A percentile compares a stretch with the other conserved stretches of the same genome.
Evolutionary conservation across 1,140 invertebrate species (phyloP).

Genomic region (Augochlora pura): DNA sequence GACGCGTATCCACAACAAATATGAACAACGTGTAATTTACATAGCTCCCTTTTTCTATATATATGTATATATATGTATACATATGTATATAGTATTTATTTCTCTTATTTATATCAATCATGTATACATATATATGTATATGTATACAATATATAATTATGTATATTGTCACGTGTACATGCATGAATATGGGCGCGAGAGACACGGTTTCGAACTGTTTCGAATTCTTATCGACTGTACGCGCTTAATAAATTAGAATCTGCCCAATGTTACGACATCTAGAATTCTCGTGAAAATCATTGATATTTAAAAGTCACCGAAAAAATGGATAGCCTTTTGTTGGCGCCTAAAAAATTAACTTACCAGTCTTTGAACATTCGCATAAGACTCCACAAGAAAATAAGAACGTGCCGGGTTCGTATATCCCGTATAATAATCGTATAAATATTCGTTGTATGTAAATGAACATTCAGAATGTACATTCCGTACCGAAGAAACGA

Average conservation of each 20-base stretch:
- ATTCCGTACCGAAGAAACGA: too few relatives aligned
- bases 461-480: too few relatives aligned
- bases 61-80: conserved; percentile 49
- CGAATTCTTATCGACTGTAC: neutral
- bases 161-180: conserved; percentile 23
- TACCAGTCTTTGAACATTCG: neutral
- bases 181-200: neutral
- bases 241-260: neutral
- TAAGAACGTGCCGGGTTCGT: neutral
- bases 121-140: conserved; percentile 53
- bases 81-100: conserved; percentile 57
- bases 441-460: too few relatives aligned
- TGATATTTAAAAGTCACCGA: neutral
- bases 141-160: conserved; percentile 42
- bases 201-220: neutral
- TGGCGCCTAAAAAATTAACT: neutral
- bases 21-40: conserved; percentile 67
- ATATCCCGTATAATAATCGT: too few relatives aligned
- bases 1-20: conserved; percentile 58
- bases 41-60: conserved; percentile 47
- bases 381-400: neutral
- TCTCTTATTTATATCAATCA: conserved; percentile 55
- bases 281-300: too few relatives aligned
- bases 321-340: neutral
- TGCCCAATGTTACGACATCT: too few relatives aligned